Base-by-base conservation (phyloP, 2,797 vertebrate species). In the Distichodus sexfasciatus region DNA sequence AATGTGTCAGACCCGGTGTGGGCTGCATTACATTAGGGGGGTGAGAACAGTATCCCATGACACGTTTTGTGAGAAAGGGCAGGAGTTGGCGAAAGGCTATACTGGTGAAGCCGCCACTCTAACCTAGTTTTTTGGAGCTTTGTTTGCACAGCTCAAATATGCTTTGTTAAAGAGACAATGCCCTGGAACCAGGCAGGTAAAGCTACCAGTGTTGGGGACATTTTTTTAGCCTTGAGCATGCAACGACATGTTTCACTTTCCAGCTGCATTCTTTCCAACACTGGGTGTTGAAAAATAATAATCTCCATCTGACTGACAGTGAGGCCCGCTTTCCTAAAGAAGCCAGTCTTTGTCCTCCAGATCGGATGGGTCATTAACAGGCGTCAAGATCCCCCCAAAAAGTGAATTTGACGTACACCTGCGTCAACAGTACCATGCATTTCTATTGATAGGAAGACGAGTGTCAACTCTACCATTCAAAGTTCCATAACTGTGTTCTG, bases 101-200 rank as follows among this genome's bases (percentile, higher is more conserved):
- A 69, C 66, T 58, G 28, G 70, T 57, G 44, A 69, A 38, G 29
- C 46, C 6, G 67, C 40, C 46, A 79, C 29, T 48, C 40, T 57
- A 67, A 31, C 69, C 31, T 31, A 19, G 48, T 63, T 48, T 55
- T 58, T 54, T 26, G 43, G 35, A 61, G 51, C 57, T 41, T 74
- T 60, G 57, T 29, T 41, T 63, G 61, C 59, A 63, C 46, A 59
- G 69, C 29, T 31, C 59, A 76, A 62, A 71, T 67, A 53, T 28
- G 36, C 35, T 63, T 80, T 69, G 70, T 75, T 74, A 28, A n/a
- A 24, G 19, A 61, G 50, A 77, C 67, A 74, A 66, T 73, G 60
- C 19, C 33, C 5, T 48, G 12, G 69, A n/a, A 73, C 19, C 40
- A 47, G 38, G 12, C 8, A 50, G 35, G 61, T 66, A 74, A 63